A percentile compares a stretch with the other conserved stretches of the same genome.
Evolutionary conservation across 2,113 vertebrate species (phyloP).

Genomic region (Sinocyclocheilus rhinocerous): DNA sequence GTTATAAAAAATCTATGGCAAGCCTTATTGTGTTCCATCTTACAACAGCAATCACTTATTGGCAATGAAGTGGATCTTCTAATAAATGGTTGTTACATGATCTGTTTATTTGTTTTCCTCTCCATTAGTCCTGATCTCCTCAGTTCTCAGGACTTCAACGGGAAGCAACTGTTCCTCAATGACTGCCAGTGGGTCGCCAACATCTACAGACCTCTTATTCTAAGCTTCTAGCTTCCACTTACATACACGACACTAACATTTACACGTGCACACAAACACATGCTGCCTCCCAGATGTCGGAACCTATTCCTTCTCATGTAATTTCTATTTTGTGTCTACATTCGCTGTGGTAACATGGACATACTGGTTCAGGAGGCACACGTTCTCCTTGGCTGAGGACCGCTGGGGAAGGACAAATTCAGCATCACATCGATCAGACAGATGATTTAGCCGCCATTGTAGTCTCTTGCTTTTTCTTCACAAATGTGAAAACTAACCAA

Average conservation of each 20-base stretch:
- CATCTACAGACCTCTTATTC: slow-evolving; percentile 30
- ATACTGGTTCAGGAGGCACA: neutral
- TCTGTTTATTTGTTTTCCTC: slow-evolving; percentile 16
- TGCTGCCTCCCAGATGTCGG: slow-evolving; percentile 11
- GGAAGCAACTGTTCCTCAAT: slow-evolving; percentile 36
- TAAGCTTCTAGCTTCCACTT: slow-evolving; percentile 33
- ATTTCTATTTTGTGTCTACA: slow-evolving; percentile 34
- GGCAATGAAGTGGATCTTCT: neutral
- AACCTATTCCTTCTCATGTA: slow-evolving; percentile 31
- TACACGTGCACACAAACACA: slow-evolving; percentile 27
- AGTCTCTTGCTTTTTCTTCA: slow-evolving; percentile 30
- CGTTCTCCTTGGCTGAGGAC: neutral
- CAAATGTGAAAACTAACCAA: slow-evolving; percentile 39
- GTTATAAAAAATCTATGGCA: neutral
- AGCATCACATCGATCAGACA: slow-evolving; percentile 17
- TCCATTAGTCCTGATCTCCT: slow-evolving; percentile 71
- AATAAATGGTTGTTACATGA: neutral
- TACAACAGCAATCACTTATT: neutral
- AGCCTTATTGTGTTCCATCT: neutral
- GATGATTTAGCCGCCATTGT: slow-evolving; percentile 21
- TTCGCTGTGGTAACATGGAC: slow-evolving; percentile 23
- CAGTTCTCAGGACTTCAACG: slow-evolving; percentile 59
- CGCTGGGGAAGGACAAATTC: neutral
- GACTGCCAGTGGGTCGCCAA: slow-evolving; percentile 41
- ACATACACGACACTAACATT: slow-evolving; percentile 14